Evolutionary conservation across 2,797 vertebrate species (phyloP).

Genomic region (Labroides dimidiatus): DNA sequence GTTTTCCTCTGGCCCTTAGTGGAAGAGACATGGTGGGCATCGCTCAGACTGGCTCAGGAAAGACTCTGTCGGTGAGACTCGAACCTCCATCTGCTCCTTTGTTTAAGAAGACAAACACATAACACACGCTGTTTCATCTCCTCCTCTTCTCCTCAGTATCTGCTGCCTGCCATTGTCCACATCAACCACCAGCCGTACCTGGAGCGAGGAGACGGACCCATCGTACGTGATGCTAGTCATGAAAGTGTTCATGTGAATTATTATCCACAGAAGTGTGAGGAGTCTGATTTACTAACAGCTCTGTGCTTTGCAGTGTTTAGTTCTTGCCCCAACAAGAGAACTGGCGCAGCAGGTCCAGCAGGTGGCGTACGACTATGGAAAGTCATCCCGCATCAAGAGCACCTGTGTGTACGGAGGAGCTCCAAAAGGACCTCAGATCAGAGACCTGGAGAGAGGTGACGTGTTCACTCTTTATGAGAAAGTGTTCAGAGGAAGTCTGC

Average conservation of each 20-base stretch:
- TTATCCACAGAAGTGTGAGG: conserved; percentile 2
- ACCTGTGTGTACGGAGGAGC: conserved; percentile 97
- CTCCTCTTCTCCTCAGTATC: conserved; percentile 83
- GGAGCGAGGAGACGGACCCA: conserved; percentile 97
- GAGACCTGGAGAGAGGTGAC: conserved; percentile 96
- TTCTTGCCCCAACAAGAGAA: conserved; percentile 96
- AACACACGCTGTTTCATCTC: too few species aligned
- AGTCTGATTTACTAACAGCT: too few species aligned
- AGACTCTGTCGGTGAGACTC: conserved; percentile 78
- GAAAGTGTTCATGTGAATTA: conserved; percentile 5
- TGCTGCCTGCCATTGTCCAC: conserved; percentile 97
- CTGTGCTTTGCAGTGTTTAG: conserved; percentile 87
- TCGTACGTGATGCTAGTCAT: conserved; percentile 80
- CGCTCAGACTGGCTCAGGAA: conserved; percentile 97
- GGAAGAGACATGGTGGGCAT: conserved; percentile 98
- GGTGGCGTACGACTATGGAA: conserved; percentile 95
- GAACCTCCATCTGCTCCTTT: too few species aligned
- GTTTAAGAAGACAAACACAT: too few species aligned
- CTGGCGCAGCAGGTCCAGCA: conserved; percentile 98
- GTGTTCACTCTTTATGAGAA: not conserved
- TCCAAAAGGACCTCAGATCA: conserved; percentile 93
- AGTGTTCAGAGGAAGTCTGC: too few species aligned
- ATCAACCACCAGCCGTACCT: conserved; percentile 99
- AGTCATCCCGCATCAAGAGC: conserved; percentile 95
- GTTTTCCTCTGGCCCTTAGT: conserved; percentile 94